Conservation (phyloP, 2,113 vertebrate species). For the Phodopus roborovskii region DNA sequence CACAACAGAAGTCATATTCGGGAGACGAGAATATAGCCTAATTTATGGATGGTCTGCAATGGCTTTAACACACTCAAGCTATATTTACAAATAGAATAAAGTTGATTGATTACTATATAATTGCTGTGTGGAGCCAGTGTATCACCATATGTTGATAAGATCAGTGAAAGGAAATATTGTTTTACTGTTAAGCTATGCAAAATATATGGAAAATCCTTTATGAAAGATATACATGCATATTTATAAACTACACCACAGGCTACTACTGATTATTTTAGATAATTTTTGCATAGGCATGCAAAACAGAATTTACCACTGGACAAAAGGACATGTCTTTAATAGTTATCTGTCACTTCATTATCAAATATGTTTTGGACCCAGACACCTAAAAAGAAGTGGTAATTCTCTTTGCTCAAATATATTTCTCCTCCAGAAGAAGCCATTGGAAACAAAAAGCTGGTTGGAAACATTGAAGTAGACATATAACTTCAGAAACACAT, state of each 20-base stretch:
- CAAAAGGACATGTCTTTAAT: not conserved
- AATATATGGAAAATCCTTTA: not conserved
- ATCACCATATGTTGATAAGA: not conserved
- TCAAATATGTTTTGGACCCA: not conserved
- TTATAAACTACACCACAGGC: not conserved
- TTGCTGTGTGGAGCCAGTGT: conserved; percentile 4
- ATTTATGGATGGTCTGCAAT: not conserved
- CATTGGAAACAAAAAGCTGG: not conserved
- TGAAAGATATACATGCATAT: not conserved
- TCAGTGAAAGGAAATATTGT: not conserved
- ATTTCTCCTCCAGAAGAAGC: not conserved
- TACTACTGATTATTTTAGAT: not conserved
- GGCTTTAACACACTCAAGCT: conserved; percentile 17
- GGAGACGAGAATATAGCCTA: conserved; percentile 30
- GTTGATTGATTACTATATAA: not conserved
- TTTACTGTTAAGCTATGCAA: conserved; percentile 6
- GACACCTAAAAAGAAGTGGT: not conserved
- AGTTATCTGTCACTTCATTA: not conserved
- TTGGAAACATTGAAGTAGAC: not conserved
- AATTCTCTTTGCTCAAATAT: not conserved
- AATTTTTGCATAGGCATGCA: not conserved
- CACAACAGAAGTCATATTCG: not conserved
- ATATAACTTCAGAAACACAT: not conserved
- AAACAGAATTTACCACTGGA: not conserved
- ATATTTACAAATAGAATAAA: not conserved